phyloP scores from a whole-genome alignment of 1,140 invertebrate species.

The Macrotrachela quadricornifera region DNA sequence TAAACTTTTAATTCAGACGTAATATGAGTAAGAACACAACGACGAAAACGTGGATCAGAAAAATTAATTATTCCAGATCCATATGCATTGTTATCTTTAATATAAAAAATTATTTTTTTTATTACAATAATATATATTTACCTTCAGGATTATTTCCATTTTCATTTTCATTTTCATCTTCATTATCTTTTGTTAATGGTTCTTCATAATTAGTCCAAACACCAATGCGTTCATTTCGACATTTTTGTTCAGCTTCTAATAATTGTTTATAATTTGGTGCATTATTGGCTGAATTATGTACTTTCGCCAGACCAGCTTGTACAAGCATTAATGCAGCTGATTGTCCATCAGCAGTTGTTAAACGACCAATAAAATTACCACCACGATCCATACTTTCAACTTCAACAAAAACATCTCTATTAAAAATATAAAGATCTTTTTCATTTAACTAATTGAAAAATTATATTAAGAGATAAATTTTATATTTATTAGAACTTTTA shows the following conservation, averaged over 20 bases:
- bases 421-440: too few relatives aligned
- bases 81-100: too few relatives aligned
- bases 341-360: conserved; percentile 48
- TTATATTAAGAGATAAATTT: too few relatives aligned
- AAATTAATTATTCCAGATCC: too few relatives aligned
- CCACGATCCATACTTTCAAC: conserved; percentile 86
- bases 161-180: too few relatives aligned
- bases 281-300: conserved; percentile 74
- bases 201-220: conserved; percentile 2
- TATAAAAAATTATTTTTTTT: too few relatives aligned
- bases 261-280: conserved; percentile 51
- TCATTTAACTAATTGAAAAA: too few relatives aligned
- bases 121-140: too few relatives aligned
- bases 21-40: conserved; percentile 55
- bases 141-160: too few relatives aligned
- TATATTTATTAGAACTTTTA: too few relatives aligned
- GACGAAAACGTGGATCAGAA: too few relatives aligned
- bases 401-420: conserved; percentile 52
- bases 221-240: conserved; percentile 41
- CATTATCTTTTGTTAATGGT: too few relatives aligned
- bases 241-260: conserved; percentile 66
- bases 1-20: conserved; percentile 54
- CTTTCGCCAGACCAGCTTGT: conserved; percentile 66
- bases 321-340: conserved; percentile 45
- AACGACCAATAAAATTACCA: conserved; percentile 87